phyloP scores from a whole-genome alignment of 2,888 invertebrate genomes.

The Diaphora mendica region DNA sequence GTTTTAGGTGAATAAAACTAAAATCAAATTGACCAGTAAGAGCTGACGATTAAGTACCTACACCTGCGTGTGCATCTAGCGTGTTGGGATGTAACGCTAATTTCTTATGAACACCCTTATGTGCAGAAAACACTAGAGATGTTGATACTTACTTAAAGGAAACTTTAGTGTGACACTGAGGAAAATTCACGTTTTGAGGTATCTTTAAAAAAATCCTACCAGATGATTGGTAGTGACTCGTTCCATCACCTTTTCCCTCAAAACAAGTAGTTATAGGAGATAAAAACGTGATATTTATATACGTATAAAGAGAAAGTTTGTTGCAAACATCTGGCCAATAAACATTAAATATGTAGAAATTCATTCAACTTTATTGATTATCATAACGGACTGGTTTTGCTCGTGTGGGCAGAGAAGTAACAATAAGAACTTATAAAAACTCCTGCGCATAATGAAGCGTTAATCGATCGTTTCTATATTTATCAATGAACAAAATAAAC shows the following conservation, averaged over 20 bases:
- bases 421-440: slow-evolving; percentile 40
- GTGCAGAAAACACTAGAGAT: too few species aligned
- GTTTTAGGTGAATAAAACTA: too few species aligned
- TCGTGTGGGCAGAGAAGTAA: slow-evolving; percentile 57
- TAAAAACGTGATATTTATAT: slow-evolving; percentile 26
- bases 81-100: too few species aligned
- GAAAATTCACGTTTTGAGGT: background rate
- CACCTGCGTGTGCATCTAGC: too few species aligned
- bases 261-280: slow-evolving; percentile 13
- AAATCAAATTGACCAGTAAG: too few species aligned
- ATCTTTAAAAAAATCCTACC: background rate
- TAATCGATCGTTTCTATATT: slow-evolving; percentile 50
- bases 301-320: slow-evolving; percentile 64
- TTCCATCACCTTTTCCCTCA: slow-evolving; percentile 8
- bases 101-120: too few species aligned
- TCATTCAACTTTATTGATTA: slow-evolving; percentile 61
- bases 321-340: slow-evolving; percentile 56
- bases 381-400: slow-evolving; percentile 62
- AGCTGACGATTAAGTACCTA: too few species aligned
- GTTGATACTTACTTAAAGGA: too few species aligned
- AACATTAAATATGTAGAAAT: slow-evolving; percentile 51
- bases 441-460: slow-evolving; percentile 34
- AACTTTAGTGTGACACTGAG: background rate
- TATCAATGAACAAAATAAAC: slow-evolving; percentile 43
- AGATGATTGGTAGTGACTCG: background rate